Base-by-base conservation (phyloP, 2,797 vertebrate genomes). In the Mormyrops boulengeri region DNA sequence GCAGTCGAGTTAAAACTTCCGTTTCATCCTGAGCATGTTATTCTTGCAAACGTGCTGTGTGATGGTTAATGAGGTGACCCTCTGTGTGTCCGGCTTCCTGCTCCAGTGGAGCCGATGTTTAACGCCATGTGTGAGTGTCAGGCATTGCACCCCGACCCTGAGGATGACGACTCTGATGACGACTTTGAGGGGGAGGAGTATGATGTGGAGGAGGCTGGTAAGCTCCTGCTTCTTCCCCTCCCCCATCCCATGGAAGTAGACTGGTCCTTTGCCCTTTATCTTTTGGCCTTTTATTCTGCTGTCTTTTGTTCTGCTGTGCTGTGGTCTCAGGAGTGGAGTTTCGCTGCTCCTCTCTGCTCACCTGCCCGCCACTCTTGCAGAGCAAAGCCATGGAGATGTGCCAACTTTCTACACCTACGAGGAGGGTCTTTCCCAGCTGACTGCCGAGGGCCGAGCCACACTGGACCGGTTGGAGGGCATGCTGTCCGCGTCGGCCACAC, bases 101-200 rank as follows among this genome's bases (percentile, higher is more conserved):
- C 90, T 91, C 90, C 94, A 99, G 98, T 99, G 96, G 98, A 99
- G 91, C 92, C 97, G 89, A 97, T 99, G 98, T 99, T 99, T 92
- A 95, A 97, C 0, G 97, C 97, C 0, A 99, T 99, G 98, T 99
- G 98, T 0, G 98, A 99, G 6, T 99, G 98, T 92, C 98, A 99
- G 92, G 98, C 98, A 6, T 95, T 99, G 90, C 98, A 99, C 89
- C 98, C 98, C 0, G 98, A 99, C 93, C 98, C 97, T 0, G 98
- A 99, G 0, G 98, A 99, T 2, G 95, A 95, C 0, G 98, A 99
- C 92, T 98, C 97, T 0, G 98, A 99, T 89, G 95, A 97, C 0
- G 98, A 99, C 88, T 99, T 98, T 0, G 97, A 99, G 89, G 98
- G 97, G 87, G 98, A 99, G 0, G 98, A 99, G 89, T 98, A 98